phyloP scores from a whole-genome alignment of 2,888 invertebrate species.

The Limenitis arthemis region DNA sequence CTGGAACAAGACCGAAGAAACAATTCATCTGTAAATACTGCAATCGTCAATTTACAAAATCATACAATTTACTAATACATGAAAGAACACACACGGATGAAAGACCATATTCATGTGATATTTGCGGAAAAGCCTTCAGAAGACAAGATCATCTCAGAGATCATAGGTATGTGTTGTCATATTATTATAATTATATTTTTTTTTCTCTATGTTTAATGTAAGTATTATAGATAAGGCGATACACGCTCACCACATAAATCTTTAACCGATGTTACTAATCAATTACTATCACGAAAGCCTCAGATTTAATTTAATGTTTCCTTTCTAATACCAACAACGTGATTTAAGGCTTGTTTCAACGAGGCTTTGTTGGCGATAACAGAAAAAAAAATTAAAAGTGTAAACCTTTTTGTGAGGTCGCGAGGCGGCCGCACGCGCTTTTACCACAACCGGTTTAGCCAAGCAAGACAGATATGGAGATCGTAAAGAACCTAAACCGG shows the following conservation, averaged over 20 bases:
- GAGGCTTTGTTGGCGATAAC: constrained; percentile 60
- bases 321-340: constrained; percentile 53
- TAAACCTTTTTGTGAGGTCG: constrained; percentile 71
- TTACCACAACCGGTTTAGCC: constrained; percentile 58
- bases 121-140: constrained; percentile 96
- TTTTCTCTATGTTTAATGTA: neutral
- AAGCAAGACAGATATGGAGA: constrained; percentile 68
- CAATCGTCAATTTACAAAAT: constrained; percentile 97
- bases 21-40: constrained; percentile 99
- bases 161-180: constrained; percentile 77
- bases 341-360: constrained; percentile 57
- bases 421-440: constrained; percentile 66
- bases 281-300: constrained; percentile 34
- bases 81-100: constrained; percentile 98
- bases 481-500: constrained; percentile 66
- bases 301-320: constrained; percentile 50
- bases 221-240: constrained; percentile 7
- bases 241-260: constrained; percentile 16
- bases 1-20: constrained; percentile 78
- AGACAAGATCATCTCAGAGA: constrained; percentile 94
- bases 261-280: constrained; percentile 20
- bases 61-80: constrained; percentile 97
- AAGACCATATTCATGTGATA: constrained; percentile 95
- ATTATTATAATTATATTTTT: neutral
- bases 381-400: constrained; percentile 57